Evolutionary conservation across 2,113 vertebrate genomes (phyloP), one percentile per base, ranked within the genome.

Genomic region (Python bivittatus): DNA sequence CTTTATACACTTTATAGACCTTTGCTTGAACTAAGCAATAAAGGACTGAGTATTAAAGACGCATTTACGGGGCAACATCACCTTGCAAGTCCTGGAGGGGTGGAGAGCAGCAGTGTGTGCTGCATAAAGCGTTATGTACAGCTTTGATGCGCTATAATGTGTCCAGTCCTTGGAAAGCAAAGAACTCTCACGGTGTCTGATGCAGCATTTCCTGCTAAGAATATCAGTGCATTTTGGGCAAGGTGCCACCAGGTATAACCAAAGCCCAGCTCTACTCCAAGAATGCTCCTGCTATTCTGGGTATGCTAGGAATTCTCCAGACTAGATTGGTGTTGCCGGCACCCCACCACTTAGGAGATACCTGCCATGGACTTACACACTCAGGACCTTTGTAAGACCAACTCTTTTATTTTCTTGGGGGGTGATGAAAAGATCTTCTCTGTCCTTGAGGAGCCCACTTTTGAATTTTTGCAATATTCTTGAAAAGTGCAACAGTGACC

Each of bases 401-500:
- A 13, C 22, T 48, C 83, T 84, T 11, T 48, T 86, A 54, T 52
- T n/a, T 20, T 86, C 25, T 38, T 86, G 44, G 48, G 48, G 48
- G 27, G n/a, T 20, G 29, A 22, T 38, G 29, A 13, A 87, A 25
- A 8, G 1, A 22, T 20, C 9, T 38, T 1, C 6, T 25, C 8
- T 22, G 1, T 54, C n/a, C 48, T 57, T 4, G 42, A 44, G 20
- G 17, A 60, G 3, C 0, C 17, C 58, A 72, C 68, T 25, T 54
- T 0, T 12, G 12, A 42, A 79, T 0, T 68, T 92, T 84, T n/a
- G 48, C 38, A 38, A 60, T 61, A 10, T 33, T 64, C 72, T 95
- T 79, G 60, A 2, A 94, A 61, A 94, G 97, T 92, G 44, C 97
- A 97, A 96, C 96, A 97, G 93, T 97, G 97, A 95, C 97, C 96